Evolutionary conservation across 2,888 invertebrate genomes (phyloP).

Genomic region (Nomada fucata): DNA sequence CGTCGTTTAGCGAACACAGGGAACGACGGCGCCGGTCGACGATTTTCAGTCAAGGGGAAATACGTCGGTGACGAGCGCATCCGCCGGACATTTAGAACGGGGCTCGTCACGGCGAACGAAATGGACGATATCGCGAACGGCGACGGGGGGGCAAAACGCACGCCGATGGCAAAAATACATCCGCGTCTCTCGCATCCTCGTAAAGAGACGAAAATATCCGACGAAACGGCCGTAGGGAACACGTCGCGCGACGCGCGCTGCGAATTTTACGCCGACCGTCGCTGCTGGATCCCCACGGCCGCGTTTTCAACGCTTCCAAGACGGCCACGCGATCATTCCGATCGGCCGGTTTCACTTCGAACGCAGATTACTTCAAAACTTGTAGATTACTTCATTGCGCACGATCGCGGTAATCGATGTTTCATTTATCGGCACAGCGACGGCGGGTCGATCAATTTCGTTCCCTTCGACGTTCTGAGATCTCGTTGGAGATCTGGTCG

Average conservation of each 20-base stretch:
- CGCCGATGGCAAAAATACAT: constrained; percentile 74
- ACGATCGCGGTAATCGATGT: too few species aligned
- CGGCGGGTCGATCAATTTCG: too few species aligned
- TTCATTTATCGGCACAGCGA: too few species aligned
- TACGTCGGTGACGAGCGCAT: constrained; percentile 31
- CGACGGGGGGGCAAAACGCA: constrained; percentile 58
- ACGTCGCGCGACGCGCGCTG: constrained; percentile 56
- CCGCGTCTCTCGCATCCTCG: constrained; percentile 74
- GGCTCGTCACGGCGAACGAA: constrained; percentile 59
- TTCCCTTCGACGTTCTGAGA: too few species aligned
- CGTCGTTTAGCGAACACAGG: background rate
- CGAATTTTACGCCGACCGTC: constrained; percentile 62
- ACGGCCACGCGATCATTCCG: background rate
- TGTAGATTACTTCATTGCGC: too few species aligned
- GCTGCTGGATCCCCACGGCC: constrained; percentile 31
- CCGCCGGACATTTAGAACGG: constrained; percentile 42
- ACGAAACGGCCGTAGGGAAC: constrained; percentile 44
- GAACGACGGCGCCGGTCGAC: background rate
- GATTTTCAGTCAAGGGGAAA: constrained; percentile 28
- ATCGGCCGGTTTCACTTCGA: background rate
- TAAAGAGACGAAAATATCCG: constrained; percentile 73
- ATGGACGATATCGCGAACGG: constrained; percentile 57
- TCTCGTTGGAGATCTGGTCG: too few species aligned
- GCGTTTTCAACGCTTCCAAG: constrained; percentile 52
- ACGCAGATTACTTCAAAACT: too few species aligned